Evolutionary conservation across 2,113 vertebrate genomes (phyloP).

Genomic region (Callipepla squamata): DNA sequence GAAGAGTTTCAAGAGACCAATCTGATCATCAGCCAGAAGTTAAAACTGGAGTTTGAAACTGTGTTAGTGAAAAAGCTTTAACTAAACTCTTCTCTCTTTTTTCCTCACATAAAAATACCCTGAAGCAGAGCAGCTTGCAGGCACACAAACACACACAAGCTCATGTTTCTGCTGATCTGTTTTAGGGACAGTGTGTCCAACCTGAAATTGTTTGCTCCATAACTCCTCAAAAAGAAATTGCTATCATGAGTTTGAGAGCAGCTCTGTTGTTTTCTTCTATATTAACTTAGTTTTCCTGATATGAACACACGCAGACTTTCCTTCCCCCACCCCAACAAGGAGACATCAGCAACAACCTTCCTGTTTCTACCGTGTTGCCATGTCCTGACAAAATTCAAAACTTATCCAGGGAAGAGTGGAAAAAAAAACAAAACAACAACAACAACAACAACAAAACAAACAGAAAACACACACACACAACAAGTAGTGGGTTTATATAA

Average conservation of each 20-base stretch:
- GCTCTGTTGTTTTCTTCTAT: not conserved
- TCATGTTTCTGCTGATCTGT: not conserved
- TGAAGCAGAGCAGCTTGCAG: not conserved
- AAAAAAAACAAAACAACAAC: not conserved
- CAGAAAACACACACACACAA: not conserved
- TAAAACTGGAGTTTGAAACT: not conserved
- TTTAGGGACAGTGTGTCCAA: not conserved
- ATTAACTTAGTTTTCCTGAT: not conserved
- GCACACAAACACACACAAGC: not conserved
- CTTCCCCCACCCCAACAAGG: not conserved
- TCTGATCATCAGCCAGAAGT: not conserved
- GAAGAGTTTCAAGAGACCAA: not conserved
- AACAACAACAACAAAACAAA: not conserved
- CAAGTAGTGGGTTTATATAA: not conserved
- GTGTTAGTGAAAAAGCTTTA: not conserved
- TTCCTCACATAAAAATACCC: not conserved
- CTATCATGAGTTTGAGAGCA: not conserved
- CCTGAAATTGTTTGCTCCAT: not conserved
- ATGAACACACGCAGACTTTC: not conserved
- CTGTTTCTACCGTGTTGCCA: not conserved
- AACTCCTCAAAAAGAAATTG: not conserved
- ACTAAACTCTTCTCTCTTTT: not conserved
- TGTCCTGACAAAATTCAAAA: not conserved
- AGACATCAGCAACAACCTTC: not conserved
- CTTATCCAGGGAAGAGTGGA: too few relatives aligned